Evolutionary conservation across 2,888 invertebrate species (phyloP), one percentile per base, ranked within the genome.

Genomic region (Pyrrhia umbra): DNA sequence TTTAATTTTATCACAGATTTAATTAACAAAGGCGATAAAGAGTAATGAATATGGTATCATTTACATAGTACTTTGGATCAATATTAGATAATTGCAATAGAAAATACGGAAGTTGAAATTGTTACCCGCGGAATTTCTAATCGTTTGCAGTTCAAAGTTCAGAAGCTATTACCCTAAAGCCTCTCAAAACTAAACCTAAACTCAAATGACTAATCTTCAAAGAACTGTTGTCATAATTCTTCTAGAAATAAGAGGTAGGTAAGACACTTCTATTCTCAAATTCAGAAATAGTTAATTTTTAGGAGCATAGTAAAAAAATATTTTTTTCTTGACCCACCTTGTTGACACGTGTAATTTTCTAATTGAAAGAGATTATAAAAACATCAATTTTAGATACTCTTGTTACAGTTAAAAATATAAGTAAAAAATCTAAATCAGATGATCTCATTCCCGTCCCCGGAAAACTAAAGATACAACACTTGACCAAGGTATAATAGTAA

Each of bases 11-110:
- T 40, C 10, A 2, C 6, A 34, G 10, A 54, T 59, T 50, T 23
- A 59, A 59, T 40, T 40, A 67, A 34, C 57, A 34, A 13, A 13
- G 16, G 34, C 54, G 50, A 43, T 45, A 45, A 68, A 72, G 50
- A 47, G 70, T 63, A 63, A 75, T 50, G 27, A 45, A 27, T 37
- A 68, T 55, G 6, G 23, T 42, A 52, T 30, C 16, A 56, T 75
- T 75, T 46, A 51, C 57, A 63, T 58, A 68, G 40, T n/a, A 70
- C 42, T 72, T 69, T 50, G 43, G 42, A 30, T 37, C 25, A 34
- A 56, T 61, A 57, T 75, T 54, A 46, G 49, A 42, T 55, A 63
- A 63, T 69, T 51, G 57, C 49, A 62, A 25, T 51, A 2, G 50
- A 54, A 68, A 55, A 51, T 51, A 55, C 46, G 42, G 63, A 75